A percentile compares a stretch with the other conserved stretches of the same genome.
These are phyloP conservation scores for Protodeltote pygarga DNA, from an alignment of 2,888 invertebrate species.

Conservation along the genomic window DNA sequence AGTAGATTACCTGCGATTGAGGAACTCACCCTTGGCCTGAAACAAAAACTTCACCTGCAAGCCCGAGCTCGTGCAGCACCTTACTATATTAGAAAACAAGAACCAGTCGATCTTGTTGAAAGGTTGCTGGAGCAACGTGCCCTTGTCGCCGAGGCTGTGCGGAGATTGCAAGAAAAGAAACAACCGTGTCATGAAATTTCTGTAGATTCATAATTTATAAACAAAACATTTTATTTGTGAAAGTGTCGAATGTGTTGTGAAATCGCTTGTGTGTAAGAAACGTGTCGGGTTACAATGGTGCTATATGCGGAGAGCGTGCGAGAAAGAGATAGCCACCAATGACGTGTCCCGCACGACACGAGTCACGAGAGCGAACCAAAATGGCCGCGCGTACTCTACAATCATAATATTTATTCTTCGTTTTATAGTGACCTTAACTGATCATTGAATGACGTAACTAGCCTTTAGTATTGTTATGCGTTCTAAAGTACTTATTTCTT, in stretches of 20 bases:
- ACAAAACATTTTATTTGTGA: constrained; percentile 86
- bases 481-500: constrained; percentile 55
- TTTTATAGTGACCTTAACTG: constrained; percentile 85
- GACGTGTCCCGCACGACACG: constrained; percentile 83
- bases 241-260: constrained; percentile 86
- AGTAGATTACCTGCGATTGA: constrained; percentile 81
- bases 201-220: constrained; percentile 84
- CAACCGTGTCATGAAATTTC: constrained; percentile 83
- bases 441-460: constrained; percentile 84
- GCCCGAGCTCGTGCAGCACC: constrained; percentile 83
- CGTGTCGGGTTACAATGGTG: constrained; percentile 87
- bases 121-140: constrained; percentile 81
- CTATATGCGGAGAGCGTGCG: constrained; percentile 85
- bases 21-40: constrained; percentile 82
- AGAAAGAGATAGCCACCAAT: constrained; percentile 80
- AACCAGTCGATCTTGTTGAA: constrained; percentile 84
- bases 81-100: constrained; percentile 85
- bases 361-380: constrained; percentile 86
- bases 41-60: constrained; percentile 85
- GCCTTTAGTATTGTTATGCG: constrained; percentile 68
- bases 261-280: constrained; percentile 86
- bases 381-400: constrained; percentile 85
- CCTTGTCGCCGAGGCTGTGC: constrained; percentile 85
- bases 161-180: constrained; percentile 84
- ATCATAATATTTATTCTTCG: constrained; percentile 87